Conservation (phyloP, 2,797 vertebrate genomes). For the Fringilla coelebs region DNA sequence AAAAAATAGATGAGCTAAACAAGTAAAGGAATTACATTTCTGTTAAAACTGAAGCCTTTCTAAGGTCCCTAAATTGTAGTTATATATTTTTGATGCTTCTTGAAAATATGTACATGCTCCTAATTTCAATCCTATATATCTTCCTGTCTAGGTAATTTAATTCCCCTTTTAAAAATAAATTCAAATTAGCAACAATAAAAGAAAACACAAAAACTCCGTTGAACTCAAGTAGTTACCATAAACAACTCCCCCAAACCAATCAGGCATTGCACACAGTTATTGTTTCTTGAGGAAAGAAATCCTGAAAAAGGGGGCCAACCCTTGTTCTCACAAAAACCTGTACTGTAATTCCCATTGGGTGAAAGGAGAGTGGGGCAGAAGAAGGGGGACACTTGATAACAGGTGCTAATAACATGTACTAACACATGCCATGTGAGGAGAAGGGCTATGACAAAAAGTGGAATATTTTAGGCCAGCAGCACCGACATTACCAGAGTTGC, state of each 20-base stretch:
- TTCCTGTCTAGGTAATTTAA: slow-evolving; percentile 51
- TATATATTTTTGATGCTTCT: slow-evolving; percentile 31
- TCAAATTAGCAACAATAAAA: slow-evolving; percentile 45
- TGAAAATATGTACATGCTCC: slow-evolving; percentile 19
- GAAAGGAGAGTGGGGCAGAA: background rate
- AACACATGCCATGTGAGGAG: background rate
- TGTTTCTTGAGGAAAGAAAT: background rate
- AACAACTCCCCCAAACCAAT: background rate
- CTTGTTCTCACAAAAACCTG: background rate
- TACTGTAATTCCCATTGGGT: background rate
- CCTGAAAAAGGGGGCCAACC: background rate
- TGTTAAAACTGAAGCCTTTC: slow-evolving; percentile 22
- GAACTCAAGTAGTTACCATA: slow-evolving; percentile 8
- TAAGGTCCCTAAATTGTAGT: slow-evolving; percentile 34
- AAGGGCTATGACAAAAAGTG: background rate
- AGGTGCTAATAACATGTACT: background rate
- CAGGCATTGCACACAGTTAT: background rate
- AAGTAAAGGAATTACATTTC: slow-evolving; percentile 10
- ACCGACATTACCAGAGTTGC: background rate
- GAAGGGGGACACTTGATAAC: background rate
- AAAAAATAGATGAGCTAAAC: background rate
- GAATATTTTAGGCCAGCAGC: background rate
- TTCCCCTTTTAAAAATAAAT: slow-evolving; percentile 48
- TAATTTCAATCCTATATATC: slow-evolving; percentile 54
- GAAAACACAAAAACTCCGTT: background rate